Conservation (phyloP, 2,797 vertebrate genomes). For the Peromyscus nudipes region DNA sequence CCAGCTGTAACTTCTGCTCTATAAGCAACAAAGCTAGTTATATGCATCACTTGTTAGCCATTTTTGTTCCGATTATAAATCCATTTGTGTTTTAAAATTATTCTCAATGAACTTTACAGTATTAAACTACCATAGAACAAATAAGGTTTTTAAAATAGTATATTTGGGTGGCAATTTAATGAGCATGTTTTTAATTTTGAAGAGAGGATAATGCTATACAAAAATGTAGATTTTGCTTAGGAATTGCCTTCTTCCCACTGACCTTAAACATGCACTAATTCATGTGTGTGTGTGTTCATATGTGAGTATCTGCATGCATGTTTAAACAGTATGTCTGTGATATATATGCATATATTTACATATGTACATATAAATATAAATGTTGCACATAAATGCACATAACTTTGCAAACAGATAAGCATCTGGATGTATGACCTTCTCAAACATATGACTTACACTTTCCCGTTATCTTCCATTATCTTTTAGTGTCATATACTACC, state of each 20-base stretch:
- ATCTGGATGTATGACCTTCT: not conserved
- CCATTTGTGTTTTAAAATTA: constrained; percentile 58
- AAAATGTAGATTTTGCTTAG: constrained; percentile 42
- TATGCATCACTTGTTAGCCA: constrained; percentile 10
- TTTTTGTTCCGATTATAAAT: constrained; percentile 43
- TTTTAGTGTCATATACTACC: not conserved
- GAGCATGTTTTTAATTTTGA: not conserved
- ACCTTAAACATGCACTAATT: not conserved
- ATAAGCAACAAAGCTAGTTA: not conserved
- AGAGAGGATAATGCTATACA: not conserved
- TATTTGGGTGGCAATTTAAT: not conserved
- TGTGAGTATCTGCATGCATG: not conserved
- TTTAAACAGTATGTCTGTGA: not conserved
- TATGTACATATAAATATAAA: not conserved
- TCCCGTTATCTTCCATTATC: not conserved
- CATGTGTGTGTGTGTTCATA: not conserved
- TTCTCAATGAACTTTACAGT: constrained; percentile 43
- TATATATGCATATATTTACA: not conserved
- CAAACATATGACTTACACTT: not conserved
- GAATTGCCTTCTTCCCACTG: not conserved
- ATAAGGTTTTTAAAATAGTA: constrained; percentile 67
- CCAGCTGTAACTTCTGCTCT: constrained; percentile 7
- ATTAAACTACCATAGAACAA: constrained; percentile 45
- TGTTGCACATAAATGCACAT: not conserved
- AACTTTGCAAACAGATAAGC: not conserved